Percentiles rank a stretch among this genome's conserved stretches.
These are phyloP conservation scores for Microcebus ravelobensis DNA, from an alignment of 2,113 vertebrate genomes.

Conservation along the genomic window DNA sequence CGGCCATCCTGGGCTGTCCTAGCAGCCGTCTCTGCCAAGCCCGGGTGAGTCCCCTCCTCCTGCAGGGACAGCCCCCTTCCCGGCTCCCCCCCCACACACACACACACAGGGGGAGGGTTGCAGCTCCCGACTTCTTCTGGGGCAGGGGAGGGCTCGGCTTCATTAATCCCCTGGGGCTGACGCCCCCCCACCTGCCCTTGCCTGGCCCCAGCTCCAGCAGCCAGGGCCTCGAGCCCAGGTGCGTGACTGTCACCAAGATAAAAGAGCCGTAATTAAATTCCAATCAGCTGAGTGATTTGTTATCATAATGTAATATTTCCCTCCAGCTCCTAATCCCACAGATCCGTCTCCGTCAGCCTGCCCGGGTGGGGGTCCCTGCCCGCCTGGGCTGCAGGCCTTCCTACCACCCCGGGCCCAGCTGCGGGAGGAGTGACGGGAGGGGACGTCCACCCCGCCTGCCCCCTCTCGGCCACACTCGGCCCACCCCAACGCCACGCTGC, in stretches of 20 bases:
- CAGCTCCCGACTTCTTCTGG: neutral
- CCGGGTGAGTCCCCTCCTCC: fast-evolving
- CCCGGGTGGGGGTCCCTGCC: neutral
- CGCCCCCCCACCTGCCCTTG: neutral
- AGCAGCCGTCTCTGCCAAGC: neutral
- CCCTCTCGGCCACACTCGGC: neutral
- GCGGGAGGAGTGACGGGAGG: neutral
- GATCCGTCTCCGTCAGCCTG: conserved; percentile 25
- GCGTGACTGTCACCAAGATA: conserved; percentile 85
- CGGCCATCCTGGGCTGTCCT: fast-evolving
- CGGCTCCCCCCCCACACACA: neutral
- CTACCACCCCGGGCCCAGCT: neutral
- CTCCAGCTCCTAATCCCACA: conserved; percentile 78
- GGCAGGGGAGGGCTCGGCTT: neutral
- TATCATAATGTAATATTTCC: conserved; percentile 83
- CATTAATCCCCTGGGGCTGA: conserved; percentile 74
- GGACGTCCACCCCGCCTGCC: neutral
- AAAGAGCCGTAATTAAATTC: conserved; percentile 88
- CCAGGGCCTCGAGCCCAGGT: conserved; percentile 82
- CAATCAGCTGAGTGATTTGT: conserved; percentile 88
- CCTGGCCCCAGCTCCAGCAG: neutral
- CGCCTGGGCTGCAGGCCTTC: neutral
- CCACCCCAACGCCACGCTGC: conserved; percentile 27
- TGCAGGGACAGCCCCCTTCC: neutral
- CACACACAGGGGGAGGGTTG: neutral